Evolutionary conservation across 2,113 vertebrate genomes (phyloP), one percentile per base, ranked within the genome.

Genomic region (Sebastes schlegelii): DNA sequence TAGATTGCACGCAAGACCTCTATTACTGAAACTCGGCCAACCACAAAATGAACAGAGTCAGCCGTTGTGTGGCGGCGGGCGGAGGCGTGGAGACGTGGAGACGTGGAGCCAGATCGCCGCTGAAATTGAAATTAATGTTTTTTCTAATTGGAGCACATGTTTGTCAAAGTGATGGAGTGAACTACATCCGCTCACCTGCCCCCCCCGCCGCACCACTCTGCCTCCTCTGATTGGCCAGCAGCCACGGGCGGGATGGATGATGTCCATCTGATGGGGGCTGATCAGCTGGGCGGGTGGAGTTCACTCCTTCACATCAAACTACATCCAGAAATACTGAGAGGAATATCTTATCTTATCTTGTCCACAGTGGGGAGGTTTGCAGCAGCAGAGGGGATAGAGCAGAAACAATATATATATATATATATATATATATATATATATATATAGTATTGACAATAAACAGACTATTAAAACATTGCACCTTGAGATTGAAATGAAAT

Each of bases 91-190:
- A 85, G 91, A 79, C 69, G 68, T 57, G 26, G 80, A 74, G 66
- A 65, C 54, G 4, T 34, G 26, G 26, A 34, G 26, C 26, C 26
- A 79, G 74, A 85, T 87, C n/a, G 68, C 76, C 9, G 83, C 72
- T 17, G 52, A 81, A 89, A 92, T 90, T 89, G 75, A 92, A 92
- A 92, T 91, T 80, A 92, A 93, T 91, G 85, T 65, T 74, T 90
- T 92, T 85, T 89, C 91, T 93, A 92, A 93, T 93, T 90, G 89
- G 88, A 89, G 68, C 87, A 86, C 90, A 85, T 92, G 92, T 91
- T 91, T 79, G 80, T 91, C 82, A 92, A 57, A 92, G 90, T 90
- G 90, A 92, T 84, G 34, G 77, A 86, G 55, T 3, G 4, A 63
- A 69, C 81, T 83, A 78, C 87, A 79, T 90, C 85, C 83, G 51